Percentiles rank a stretch among this genome's conserved stretches.
Conservation (phyloP, 2,888 invertebrate genomes). For the Ashinkailepas kermadecensis region DNA sequence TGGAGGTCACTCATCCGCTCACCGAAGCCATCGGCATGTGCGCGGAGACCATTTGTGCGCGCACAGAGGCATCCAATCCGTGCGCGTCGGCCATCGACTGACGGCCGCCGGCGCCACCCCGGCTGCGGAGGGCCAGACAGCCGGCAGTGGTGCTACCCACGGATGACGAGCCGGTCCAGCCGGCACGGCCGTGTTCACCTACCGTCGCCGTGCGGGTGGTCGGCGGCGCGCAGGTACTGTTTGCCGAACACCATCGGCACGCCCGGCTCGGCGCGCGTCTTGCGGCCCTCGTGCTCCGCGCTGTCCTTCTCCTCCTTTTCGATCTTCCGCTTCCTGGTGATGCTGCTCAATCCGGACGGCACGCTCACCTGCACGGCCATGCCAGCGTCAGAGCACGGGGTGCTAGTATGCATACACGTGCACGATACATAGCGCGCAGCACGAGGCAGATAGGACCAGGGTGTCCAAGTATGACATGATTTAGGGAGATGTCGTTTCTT, state of each 20-base stretch:
- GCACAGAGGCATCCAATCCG: no score
- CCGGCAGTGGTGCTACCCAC: background rate
- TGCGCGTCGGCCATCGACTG: no score
- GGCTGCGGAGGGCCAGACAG: background rate
- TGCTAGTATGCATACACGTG: no score
- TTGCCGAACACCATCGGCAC: constrained; percentile 16
- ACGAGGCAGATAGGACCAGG: no score
- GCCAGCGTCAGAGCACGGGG: no score
- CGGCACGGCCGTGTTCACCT: background rate
- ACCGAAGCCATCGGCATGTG: no score
- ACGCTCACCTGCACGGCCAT: background rate
- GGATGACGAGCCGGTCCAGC: background rate
- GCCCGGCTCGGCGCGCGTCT: constrained; percentile 8
- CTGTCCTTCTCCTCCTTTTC: constrained; percentile 21
- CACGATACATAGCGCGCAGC: no score
- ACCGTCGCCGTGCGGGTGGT: background rate
- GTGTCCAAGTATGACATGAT: no score
- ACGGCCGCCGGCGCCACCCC: no score
- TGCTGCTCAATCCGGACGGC: background rate
- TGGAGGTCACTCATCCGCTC: no score
- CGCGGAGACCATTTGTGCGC: no score
- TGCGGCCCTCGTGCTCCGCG: constrained; percentile 11
- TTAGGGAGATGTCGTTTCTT: no score
- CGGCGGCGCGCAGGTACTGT: background rate
- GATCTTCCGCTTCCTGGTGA: constrained; percentile 7